These are phyloP conservation scores for Notiomystis cincta DNA, from an alignment of 2,113 vertebrate species.

Conservation along the genomic window DNA sequence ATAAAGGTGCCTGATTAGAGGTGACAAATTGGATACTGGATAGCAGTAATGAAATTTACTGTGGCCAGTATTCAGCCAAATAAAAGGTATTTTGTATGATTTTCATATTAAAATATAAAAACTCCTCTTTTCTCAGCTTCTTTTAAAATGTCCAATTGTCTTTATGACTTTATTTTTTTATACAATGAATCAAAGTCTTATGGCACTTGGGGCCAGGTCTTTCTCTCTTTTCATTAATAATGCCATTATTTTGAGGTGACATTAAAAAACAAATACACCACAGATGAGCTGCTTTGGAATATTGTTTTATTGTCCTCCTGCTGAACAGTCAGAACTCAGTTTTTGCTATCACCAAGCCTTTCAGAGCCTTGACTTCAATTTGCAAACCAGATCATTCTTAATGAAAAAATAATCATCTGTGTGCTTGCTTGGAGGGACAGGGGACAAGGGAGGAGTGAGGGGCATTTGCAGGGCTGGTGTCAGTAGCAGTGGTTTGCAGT, in stretches of 20 bases:
- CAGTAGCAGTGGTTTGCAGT: background rate
- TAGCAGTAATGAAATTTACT: background rate
- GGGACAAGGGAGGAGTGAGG: background rate
- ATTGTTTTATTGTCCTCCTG: background rate
- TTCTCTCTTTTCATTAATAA: background rate
- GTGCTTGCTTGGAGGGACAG: background rate
- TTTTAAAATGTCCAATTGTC: background rate
- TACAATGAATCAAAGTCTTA: background rate
- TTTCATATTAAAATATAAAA: background rate
- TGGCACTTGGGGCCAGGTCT: background rate
- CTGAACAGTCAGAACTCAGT: background rate
- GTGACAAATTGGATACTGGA: background rate
- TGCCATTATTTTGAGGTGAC: background rate
- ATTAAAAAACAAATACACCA: background rate
- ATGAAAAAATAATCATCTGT: background rate
- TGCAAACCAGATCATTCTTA: background rate
- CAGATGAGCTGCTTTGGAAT: background rate
- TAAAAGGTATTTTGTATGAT: background rate
- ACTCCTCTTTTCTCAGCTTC: background rate
- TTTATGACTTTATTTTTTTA: background rate
- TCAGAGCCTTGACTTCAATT: background rate
- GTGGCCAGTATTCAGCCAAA: background rate
- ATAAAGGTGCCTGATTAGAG: constrained; percentile 15
- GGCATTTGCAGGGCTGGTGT: background rate
- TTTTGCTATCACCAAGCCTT: background rate